phyloP scores from a whole-genome alignment of 2,113 vertebrate species.

The Thalassarche chlororhynchos region DNA sequence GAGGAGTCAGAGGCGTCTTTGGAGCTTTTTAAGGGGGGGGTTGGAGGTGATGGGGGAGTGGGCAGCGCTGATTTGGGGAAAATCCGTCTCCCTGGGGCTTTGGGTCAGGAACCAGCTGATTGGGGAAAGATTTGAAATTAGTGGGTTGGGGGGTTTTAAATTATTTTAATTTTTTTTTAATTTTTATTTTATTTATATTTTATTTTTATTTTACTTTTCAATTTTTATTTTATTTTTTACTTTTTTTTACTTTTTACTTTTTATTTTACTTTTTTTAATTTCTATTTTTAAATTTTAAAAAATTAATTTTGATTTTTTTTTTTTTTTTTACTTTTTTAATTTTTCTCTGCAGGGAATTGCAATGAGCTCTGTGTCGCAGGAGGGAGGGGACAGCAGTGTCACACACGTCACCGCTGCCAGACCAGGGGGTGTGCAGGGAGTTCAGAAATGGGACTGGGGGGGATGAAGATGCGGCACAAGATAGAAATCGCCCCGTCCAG shows the following conservation, averaged over 20 bases:
- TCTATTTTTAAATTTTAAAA: neutral
- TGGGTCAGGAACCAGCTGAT: neutral
- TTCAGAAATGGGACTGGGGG: neutral
- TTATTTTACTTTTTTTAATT: too few relatives aligned
- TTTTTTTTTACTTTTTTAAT: neutral
- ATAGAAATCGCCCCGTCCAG: neutral
- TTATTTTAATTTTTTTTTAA: neutral
- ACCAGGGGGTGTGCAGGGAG: too few relatives aligned
- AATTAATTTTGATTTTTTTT: too few relatives aligned
- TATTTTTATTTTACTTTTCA: neutral
- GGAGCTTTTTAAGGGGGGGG: neutral
- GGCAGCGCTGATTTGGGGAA: neutral
- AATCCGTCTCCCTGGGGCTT: neutral
- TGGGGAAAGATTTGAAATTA: neutral
- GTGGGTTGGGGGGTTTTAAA: too few relatives aligned
- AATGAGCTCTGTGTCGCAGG: neutral
- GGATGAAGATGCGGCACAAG: neutral
- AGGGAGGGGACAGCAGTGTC: neutral
- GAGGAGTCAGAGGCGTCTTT: neutral
- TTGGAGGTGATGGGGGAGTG: neutral
- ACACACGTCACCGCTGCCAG: neutral
- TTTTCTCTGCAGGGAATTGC: too few relatives aligned
- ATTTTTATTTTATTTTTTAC: too few relatives aligned
- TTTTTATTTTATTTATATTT: too few relatives aligned
- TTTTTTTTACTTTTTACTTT: too few relatives aligned